Evolutionary conservation across 2,888 invertebrate genomes (phyloP).

Genomic region (Sphaerophoria rueppellii): DNA sequence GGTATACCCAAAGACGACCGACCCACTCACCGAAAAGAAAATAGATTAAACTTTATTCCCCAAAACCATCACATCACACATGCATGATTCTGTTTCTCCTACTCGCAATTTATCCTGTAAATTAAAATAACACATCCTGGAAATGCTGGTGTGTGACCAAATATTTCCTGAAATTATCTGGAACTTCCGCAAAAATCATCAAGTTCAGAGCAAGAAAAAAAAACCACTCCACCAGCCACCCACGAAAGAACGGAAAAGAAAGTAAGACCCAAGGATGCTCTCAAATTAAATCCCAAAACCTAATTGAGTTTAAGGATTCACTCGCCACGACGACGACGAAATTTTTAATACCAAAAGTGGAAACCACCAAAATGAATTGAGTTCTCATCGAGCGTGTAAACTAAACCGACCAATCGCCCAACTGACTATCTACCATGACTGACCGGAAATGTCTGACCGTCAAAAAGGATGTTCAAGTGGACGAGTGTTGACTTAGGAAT

Average conservation of each 20-base stretch:
- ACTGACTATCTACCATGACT: neutral
- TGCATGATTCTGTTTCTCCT: neutral
- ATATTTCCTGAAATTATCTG: conserved; percentile 58
- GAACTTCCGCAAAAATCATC: conserved; percentile 19
- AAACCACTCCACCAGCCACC: neutral
- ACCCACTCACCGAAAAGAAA: too few relatives aligned
- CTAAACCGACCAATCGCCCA: neutral
- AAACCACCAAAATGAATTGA: conserved; percentile 44
- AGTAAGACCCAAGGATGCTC: conserved; percentile 59
- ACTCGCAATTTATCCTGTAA: conserved; percentile 20
- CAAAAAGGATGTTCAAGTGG: conserved; percentile 24
- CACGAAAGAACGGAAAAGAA: conserved; percentile 16
- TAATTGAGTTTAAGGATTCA: conserved; percentile 65
- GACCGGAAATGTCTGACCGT: neutral
- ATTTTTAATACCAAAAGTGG: conserved; percentile 19
- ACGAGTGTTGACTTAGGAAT: neutral
- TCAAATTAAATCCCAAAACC: conserved; percentile 57
- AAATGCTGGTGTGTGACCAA: conserved; percentile 47
- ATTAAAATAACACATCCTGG: conserved; percentile 52
- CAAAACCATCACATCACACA: neutral
- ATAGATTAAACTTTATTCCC: too few relatives aligned
- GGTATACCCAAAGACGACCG: too few relatives aligned
- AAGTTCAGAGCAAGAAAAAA: conserved; percentile 18
- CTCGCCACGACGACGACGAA: conserved; percentile 12
- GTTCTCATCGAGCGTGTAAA: conserved; percentile 34